Conservation (phyloP, 2,888 invertebrate species). For the Limulus polyphemus region DNA sequence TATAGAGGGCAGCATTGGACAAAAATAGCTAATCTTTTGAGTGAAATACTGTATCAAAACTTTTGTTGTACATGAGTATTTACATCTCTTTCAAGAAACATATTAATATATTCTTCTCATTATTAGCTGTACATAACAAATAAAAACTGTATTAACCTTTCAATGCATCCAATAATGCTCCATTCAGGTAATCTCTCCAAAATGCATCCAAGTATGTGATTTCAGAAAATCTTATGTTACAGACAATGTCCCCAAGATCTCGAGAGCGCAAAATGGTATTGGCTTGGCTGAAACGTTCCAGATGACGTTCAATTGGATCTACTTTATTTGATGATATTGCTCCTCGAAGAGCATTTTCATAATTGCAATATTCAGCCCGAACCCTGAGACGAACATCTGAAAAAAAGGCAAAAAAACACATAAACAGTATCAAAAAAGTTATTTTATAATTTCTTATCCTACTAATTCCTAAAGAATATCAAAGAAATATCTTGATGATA, state of each 20-base stretch:
- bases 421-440: too few species aligned
- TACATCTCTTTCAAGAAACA: conserved; percentile 1
- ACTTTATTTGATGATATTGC: conserved; percentile 32
- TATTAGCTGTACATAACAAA: too few species aligned
- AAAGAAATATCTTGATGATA: too few species aligned
- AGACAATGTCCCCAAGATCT: conserved; percentile 34
- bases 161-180: conserved; percentile 33
- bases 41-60: too few species aligned
- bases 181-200: conserved; percentile 36
- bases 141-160: conserved; percentile 28
- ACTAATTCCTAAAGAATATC: too few species aligned
- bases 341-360: conserved; percentile 30
- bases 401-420: background rate
- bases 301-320: conserved; percentile 31
- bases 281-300: conserved; percentile 34
- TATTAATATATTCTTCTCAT: background rate
- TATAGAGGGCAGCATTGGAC: too few species aligned
- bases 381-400: conserved; percentile 33
- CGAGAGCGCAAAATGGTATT: conserved; percentile 33
- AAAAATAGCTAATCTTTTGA: too few species aligned
- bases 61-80: too few species aligned
- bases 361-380: conserved; percentile 32
- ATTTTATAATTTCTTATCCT: too few species aligned
- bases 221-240: conserved; percentile 36
- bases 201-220: conserved; percentile 36